These are phyloP conservation scores for Chironomus riparius DNA, from an alignment of 2,888 invertebrate genomes.

Conservation along the genomic window DNA sequence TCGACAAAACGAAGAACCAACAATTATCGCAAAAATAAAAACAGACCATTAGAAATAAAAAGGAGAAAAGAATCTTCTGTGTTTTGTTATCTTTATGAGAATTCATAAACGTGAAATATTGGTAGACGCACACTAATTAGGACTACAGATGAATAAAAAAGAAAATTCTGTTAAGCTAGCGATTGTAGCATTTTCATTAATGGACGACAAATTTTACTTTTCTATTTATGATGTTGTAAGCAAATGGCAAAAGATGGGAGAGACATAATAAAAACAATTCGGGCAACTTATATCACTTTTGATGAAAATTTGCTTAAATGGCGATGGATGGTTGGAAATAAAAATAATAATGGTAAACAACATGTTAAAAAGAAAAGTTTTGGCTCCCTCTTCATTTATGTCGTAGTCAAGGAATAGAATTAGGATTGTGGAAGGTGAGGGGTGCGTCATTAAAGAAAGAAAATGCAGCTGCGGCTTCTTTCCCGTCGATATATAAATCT, in stretches of 20 bases:
- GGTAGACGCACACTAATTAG: constrained; percentile 16
- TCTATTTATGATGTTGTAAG: not conserved
- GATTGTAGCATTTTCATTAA: not conserved
- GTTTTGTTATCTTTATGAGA: not conserved
- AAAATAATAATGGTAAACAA: not conserved
- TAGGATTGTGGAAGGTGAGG: too few species aligned
- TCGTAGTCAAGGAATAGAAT: too few species aligned
- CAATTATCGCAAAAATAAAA: too few species aligned
- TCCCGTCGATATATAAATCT: too few species aligned
- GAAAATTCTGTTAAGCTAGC: not conserved
- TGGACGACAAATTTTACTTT: not conserved
- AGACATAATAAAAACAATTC: not conserved
- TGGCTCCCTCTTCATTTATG: too few species aligned
- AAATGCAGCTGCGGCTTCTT: too few species aligned
- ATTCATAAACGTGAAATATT: constrained; percentile 18
- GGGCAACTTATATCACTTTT: not conserved
- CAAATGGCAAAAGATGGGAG: not conserved
- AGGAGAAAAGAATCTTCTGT: too few species aligned
- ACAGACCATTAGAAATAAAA: too few species aligned
- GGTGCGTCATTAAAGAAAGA: too few species aligned
- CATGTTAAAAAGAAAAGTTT: not conserved
- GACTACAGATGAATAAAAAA: not conserved
- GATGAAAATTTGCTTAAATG: not conserved
- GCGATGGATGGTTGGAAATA: not conserved
- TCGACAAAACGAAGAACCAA: too few species aligned